phyloP scores from a whole-genome alignment of 2,888 invertebrate genomes.

The Rhamphomyia laevipes region DNA sequence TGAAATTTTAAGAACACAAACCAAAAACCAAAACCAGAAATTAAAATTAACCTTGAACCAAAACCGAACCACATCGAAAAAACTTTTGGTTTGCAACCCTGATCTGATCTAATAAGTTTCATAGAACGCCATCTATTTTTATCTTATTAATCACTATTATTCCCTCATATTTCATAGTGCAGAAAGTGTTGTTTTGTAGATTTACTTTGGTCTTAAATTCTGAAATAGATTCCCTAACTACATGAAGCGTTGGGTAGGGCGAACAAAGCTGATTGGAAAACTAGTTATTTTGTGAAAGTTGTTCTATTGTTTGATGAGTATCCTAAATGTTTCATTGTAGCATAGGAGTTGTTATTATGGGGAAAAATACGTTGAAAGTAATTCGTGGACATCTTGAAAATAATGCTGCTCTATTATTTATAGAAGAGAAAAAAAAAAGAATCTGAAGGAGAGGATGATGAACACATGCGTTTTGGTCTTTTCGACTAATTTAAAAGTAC shows the following conservation, averaged over 20 bases:
- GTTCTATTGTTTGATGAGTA: conserved; percentile 51
- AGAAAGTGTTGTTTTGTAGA: no score
- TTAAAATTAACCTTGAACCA: no score
- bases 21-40: no score
- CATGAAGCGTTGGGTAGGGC: conserved; percentile 64
- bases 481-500: conserved; percentile 50
- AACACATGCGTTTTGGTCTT: conserved; percentile 92
- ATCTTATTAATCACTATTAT: no score
- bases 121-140: no score
- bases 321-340: conserved; percentile 99
- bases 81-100: no score
- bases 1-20: no score
- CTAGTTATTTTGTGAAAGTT: conserved; percentile 92
- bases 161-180: no score
- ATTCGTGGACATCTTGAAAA: conserved; percentile 94
- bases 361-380: conserved; percentile 99
- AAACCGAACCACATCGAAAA: no score
- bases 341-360: conserved; percentile 88
- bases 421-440: conserved; percentile 71
- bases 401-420: conserved; percentile 69
- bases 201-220: conserved; percentile 87
- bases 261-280: conserved; percentile 72
- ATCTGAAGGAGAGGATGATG: conserved; percentile 77
- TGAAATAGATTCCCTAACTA: conserved; percentile 43
- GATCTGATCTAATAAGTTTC: no score